Conservation (phyloP, 1,140 invertebrate genomes). For the Drosophila lowei region DNA sequence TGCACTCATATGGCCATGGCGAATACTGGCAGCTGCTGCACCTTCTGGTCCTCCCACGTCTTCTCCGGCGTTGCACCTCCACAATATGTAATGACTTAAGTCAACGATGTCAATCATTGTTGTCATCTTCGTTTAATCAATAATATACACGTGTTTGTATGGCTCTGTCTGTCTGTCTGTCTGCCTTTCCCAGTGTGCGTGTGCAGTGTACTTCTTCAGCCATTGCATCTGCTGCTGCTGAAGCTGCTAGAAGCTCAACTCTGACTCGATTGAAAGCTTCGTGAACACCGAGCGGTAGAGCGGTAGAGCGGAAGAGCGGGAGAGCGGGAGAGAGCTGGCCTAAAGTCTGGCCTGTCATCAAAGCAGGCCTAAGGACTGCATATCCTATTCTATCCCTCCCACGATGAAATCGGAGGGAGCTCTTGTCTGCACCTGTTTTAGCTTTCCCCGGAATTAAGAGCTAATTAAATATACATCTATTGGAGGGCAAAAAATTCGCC, state of each 20-base stretch:
- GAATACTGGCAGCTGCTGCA: too few species aligned
- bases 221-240: constrained; percentile 12
- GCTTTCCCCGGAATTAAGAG: neutral
- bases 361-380: constrained; percentile 1
- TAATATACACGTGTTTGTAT: neutral
- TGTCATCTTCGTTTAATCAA: constrained; percentile 33
- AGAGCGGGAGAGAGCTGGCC: neutral
- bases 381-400: neutral
- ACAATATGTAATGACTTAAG: neutral
- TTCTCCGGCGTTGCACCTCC: too few species aligned
- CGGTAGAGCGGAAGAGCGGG: too few species aligned
- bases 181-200: constrained; percentile 2
- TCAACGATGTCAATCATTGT: constrained; percentile 37
- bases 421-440: neutral
- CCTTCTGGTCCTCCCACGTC: too few species aligned
- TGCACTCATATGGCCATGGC: too few species aligned
- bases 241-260: constrained; percentile 1
- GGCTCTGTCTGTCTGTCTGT: neutral
- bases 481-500: too few species aligned
- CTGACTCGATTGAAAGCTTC: constrained; percentile 2
- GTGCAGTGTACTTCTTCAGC: constrained; percentile 1
- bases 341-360: constrained; percentile 8
- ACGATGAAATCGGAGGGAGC: too few species aligned
- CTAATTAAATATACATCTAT: too few species aligned
- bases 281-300: neutral